Percentiles rank a stretch among this genome's conserved stretches.
phyloP scores from a whole-genome alignment of 2,888 invertebrate genomes.

The Chaitophorus viminalis region DNA sequence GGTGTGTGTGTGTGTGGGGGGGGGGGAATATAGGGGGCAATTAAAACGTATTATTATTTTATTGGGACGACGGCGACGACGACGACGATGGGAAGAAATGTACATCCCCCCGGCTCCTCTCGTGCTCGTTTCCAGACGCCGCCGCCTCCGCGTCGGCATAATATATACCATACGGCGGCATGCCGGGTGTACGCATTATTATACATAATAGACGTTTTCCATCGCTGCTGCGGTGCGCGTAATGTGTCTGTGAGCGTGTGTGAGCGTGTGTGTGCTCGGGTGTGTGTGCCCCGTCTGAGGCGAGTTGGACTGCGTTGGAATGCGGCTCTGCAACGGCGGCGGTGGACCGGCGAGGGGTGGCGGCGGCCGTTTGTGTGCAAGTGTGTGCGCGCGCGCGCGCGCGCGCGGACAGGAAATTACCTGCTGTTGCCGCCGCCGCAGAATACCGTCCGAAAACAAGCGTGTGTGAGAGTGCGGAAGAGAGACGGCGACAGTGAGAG shows the following conservation, averaged over 20 bases:
- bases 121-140: not conserved
- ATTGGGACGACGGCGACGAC: not conserved
- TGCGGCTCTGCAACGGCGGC: constrained; percentile 44
- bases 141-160: not conserved
- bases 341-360: not conserved
- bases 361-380: constrained; percentile 12
- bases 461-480: not conserved
- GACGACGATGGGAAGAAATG: constrained; percentile 25
- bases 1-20: not conserved
- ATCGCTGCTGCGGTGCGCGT: not conserved
- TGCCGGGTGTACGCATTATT: constrained; percentile 32
- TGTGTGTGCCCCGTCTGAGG: not conserved
- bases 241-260: not conserved
- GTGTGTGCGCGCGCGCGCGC: constrained; percentile 11
- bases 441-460: constrained; percentile 30
- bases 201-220: constrained; percentile 50
- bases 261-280: not conserved
- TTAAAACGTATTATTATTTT: constrained; percentile 58
- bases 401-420: constrained; percentile 60
- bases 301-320: constrained; percentile 45
- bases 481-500: not conserved
- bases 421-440: constrained; percentile 40
- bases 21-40: constrained; percentile 12
- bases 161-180: not conserved
- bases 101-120: not conserved